Conservation (phyloP, 2,113 vertebrate species). For the Dolichallabes microphthalmus region DNA sequence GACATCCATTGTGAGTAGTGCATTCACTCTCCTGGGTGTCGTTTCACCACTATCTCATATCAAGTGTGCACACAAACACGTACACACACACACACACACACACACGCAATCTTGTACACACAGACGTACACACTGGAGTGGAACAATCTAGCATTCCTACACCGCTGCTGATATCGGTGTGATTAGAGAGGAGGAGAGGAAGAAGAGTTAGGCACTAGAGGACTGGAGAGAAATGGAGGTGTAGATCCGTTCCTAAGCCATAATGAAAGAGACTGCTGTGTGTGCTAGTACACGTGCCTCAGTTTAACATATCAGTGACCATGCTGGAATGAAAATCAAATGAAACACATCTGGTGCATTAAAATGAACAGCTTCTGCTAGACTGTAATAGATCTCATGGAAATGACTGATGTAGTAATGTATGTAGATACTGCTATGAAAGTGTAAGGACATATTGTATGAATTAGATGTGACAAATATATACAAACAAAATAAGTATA, state of each 20-base stretch:
- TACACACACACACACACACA: neutral
- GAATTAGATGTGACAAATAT: neutral
- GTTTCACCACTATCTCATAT: constrained; percentile 29
- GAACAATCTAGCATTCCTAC: constrained; percentile 64
- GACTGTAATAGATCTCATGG: neutral
- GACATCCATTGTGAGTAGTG: constrained; percentile 21
- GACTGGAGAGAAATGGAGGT: constrained; percentile 13
- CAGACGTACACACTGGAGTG: constrained; percentile 60
- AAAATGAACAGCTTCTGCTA: neutral
- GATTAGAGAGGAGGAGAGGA: constrained; percentile 65
- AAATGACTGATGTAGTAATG: neutral
- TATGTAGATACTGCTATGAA: neutral
- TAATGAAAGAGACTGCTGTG: constrained; percentile 5
- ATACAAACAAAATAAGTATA: neutral
- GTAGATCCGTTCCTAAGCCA: constrained; percentile 3
- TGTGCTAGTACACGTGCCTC: constrained; percentile 1
- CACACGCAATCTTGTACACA: constrained; percentile 53
- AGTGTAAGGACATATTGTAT: neutral
- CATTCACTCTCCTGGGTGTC: constrained; percentile 28
- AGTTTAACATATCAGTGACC: constrained; percentile 13
- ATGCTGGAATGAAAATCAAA: constrained; percentile 2
- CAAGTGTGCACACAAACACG: neutral
- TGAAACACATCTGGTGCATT: constrained; percentile 4
- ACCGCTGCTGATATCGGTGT: constrained; percentile 63
- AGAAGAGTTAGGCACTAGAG: constrained; percentile 63